Conservation (phyloP, 2,113 vertebrate genomes). For the Anseranas semipalmata region DNA sequence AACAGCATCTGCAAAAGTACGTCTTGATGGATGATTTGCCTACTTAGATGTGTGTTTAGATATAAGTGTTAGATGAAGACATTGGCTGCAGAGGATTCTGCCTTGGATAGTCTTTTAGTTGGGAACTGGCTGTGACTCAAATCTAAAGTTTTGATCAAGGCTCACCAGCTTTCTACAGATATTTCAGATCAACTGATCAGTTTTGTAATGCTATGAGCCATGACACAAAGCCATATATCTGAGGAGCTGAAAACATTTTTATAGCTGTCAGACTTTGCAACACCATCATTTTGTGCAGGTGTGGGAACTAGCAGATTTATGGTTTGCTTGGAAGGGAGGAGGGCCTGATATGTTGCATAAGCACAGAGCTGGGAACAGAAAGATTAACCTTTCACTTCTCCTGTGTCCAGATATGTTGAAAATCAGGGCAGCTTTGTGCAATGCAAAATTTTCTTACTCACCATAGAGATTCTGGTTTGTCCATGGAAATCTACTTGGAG, state of each 20-base stretch:
- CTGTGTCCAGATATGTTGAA: neutral
- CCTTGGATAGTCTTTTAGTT: neutral
- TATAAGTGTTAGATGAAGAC: neutral
- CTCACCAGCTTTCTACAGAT: neutral
- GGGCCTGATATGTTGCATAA: neutral
- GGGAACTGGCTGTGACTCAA: neutral
- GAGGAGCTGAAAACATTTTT: neutral
- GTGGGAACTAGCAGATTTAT: neutral
- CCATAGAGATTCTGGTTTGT: neutral
- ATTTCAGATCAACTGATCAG: neutral
- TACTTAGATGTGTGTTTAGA: neutral
- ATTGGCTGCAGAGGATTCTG: neutral
- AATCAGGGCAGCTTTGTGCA: neutral
- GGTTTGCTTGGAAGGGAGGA: neutral
- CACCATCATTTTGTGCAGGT: neutral
- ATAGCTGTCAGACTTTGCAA: neutral
- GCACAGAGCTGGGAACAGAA: neutral
- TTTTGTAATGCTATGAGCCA: neutral
- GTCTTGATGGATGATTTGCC: neutral
- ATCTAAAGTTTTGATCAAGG: neutral
- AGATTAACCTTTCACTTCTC: neutral
- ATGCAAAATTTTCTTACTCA: neutral
- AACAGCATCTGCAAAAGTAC: neutral
- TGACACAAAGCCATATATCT: neutral
- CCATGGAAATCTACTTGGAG: neutral